Evolutionary conservation across 2,797 vertebrate genomes (phyloP).

Genomic region (Trematomus bernacchii): DNA sequence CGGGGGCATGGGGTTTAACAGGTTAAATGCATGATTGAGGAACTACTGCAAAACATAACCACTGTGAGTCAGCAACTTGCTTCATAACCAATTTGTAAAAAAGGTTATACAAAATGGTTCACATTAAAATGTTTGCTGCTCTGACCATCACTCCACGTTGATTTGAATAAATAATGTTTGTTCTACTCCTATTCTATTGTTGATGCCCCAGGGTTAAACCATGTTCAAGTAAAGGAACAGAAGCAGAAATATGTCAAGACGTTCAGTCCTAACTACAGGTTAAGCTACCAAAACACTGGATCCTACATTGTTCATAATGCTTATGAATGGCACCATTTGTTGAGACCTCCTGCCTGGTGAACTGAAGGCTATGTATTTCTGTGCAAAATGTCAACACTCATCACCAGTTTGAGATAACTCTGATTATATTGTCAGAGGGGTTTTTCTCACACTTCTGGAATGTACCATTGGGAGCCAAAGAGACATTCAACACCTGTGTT

Average conservation of each 20-base stretch:
- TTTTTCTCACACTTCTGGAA: background rate
- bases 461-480: conserved; percentile 2
- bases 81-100: no score
- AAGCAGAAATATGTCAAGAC: background rate
- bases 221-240: background rate
- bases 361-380: background rate
- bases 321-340: background rate
- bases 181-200: no score
- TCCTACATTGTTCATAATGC: background rate
- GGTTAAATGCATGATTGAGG: no score
- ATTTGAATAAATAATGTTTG: no score
- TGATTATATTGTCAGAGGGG: background rate
- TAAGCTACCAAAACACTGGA: background rate
- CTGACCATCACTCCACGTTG: no score
- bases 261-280: background rate
- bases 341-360: background rate
- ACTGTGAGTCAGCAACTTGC: no score
- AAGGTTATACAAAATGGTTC: no score
- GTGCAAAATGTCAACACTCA: background rate
- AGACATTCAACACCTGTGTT: conserved; percentile 2
- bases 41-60: no score
- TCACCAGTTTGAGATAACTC: background rate
- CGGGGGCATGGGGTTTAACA: no score
- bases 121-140: no score
- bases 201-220: background rate